Conservation (phyloP, 2,888 invertebrate genomes). For the Deroplatys truncata region DNA sequence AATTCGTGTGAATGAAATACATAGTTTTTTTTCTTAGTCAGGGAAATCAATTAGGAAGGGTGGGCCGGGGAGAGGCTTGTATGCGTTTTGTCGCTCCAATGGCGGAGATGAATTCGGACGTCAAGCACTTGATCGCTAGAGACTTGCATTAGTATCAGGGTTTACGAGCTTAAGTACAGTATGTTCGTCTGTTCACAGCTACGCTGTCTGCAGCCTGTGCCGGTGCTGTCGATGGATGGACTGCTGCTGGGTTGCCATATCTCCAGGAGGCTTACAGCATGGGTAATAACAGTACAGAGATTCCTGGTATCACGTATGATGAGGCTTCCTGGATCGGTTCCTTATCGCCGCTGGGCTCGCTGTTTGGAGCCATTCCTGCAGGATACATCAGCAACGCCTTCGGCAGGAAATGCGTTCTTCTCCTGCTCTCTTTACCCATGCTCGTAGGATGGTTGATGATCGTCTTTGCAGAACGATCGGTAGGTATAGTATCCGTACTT, state of each 20-base stretch:
- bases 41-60: no score
- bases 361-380: conserved; percentile 65
- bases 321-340: conserved; percentile 73
- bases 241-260: conserved; percentile 44
- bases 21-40: no score
- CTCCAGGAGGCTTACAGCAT: conserved; percentile 36
- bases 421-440: conserved; percentile 59
- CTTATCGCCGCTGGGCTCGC: conserved; percentile 64
- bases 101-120: no score
- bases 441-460: conserved; percentile 67
- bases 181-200: conserved; percentile 38
- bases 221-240: conserved; percentile 51
- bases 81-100: no score
- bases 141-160: no score
- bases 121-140: no score
- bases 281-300: conserved; percentile 45
- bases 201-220: conserved; percentile 48
- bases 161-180: no score
- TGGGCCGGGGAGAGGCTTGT: no score
- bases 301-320: conserved; percentile 45
- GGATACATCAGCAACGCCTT: conserved; percentile 45
- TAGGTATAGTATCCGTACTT: neutral
- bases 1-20: no score
- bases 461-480: conserved; percentile 48
- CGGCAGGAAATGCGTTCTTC: conserved; percentile 32